A percentile compares a stretch with the other conserved stretches of the same genome.
Conservation (phyloP, 2,797 vertebrate genomes). For the Sorex maritimensis region DNA sequence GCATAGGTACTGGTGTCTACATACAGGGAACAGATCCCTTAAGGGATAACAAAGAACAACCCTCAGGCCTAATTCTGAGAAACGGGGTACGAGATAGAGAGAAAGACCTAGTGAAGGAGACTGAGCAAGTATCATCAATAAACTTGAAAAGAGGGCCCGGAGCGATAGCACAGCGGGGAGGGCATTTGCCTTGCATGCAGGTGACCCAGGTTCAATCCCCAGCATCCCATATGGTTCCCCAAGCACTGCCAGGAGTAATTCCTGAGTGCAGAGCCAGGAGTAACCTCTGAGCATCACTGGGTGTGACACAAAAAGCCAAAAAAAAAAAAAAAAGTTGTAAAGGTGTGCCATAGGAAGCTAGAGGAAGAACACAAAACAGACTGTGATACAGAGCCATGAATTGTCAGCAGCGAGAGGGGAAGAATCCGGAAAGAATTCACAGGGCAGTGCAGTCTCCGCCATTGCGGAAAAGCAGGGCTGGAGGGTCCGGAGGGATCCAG, state of each 20-base stretch:
- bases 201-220: too few species aligned
- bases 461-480: too few species aligned
- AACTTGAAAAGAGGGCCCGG: neutral
- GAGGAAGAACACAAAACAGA: neutral
- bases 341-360: neutral
- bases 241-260: too few species aligned
- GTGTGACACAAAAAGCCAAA: too few species aligned
- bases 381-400: fast-evolving
- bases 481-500: too few species aligned
- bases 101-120: neutral
- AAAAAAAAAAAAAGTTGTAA: too few species aligned
- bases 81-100: neutral
- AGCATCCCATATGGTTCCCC: too few species aligned
- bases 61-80: neutral
- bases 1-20: neutral
- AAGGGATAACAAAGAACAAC: neutral
- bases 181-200: too few species aligned
- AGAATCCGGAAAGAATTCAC: neutral
- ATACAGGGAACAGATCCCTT: neutral
- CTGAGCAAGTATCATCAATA: neutral
- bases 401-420: neutral
- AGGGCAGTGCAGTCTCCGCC: fast-evolving
- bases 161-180: too few species aligned
- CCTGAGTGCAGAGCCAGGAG: too few species aligned
- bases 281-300: too few species aligned